A percentile compares a stretch with the other conserved stretches of the same genome.
Conservation (phyloP, 2,888 invertebrate genomes). For the Hetaerina titia region DNA sequence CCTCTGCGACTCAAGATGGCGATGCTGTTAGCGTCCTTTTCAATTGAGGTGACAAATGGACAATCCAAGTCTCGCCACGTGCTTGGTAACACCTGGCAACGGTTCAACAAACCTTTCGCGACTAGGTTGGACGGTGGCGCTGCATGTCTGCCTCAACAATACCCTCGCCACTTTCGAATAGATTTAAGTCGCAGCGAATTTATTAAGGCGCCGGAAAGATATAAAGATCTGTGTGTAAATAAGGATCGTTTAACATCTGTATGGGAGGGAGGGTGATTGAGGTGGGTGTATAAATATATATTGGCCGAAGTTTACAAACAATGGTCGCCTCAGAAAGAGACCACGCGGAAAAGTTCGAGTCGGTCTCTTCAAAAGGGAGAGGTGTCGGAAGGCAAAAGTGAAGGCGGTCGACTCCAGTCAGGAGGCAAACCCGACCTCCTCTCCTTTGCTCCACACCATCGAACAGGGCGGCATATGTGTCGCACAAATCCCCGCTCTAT, state of each 20-base stretch:
- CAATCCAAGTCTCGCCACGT: neutral
- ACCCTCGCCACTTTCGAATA: neutral
- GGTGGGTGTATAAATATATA: neutral
- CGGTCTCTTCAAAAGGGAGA: neutral
- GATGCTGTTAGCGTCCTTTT: neutral
- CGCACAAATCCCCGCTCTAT: too few species aligned
- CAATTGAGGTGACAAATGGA: neutral
- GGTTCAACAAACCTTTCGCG: neutral
- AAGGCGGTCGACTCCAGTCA: neutral
- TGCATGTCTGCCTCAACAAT: neutral
- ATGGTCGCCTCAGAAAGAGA: neutral
- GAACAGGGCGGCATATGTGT: too few species aligned
- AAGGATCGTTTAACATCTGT: neutral
- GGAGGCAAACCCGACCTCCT: too few species aligned
- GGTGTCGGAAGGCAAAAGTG: neutral
- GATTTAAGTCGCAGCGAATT: neutral
- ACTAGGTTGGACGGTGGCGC: neutral
- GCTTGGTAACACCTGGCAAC: neutral
- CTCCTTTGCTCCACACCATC: too few species aligned
- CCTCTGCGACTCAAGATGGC: neutral
- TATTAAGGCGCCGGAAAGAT: neutral
- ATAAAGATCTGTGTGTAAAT: neutral
- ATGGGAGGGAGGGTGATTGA: neutral
- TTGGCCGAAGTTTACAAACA: neutral
- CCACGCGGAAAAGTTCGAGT: neutral